Base-by-base conservation (phyloP, 1,140 invertebrate genomes). In the Leptestheria dahalacensis region DNA sequence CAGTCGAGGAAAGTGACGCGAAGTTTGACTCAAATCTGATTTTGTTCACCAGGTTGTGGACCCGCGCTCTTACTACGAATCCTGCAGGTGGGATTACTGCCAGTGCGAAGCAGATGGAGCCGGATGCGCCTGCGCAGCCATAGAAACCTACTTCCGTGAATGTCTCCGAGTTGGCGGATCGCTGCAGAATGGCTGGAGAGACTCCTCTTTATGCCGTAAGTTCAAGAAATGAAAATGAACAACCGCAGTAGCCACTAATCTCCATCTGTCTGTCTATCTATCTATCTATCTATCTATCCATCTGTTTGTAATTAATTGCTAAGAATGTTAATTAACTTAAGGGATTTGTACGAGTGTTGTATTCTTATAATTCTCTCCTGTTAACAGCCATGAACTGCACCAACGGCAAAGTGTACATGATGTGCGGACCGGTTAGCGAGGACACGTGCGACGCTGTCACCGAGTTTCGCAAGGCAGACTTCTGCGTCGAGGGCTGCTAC, bases 401-500 rank as follows among this genome's bases (percentile, higher is more conserved):
- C 4, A 76, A 75, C 48, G 84, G 83, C 10, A 79, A 78, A 62
- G 70, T 86, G 1, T 89, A 88, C 70, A 77, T 76, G 62, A 64
- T 80, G 0, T 88, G 86, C 67, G 84, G 65, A 80, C 0, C 81
- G 79, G 62, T 61, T 47, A 55, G 70, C 69, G 18, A 81, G 82
- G 61, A 65, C 24, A 75, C 76, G 0, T 83, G 81, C 63, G 70
- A 72, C 1, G 61, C 68, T 0, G 61, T 68, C 6, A 59, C 64
- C 2, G 25, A 63, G 2, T 65, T 68, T 15, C 70, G 72, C 47
- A 64, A 70, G n/a, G 29, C 64, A 64, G 62, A 63, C 0, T 70
- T 73, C 12, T 92, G 89, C 66, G 81, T 84, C 26, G 88, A 91
- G 68, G 89, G 89, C 4, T 94, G 90, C 68, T 89, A 85, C 71